A percentile compares a stretch with the other conserved stretches of the same genome.
Conservation (phyloP, 2,888 invertebrate species). For the Polyommatus icarus region DNA sequence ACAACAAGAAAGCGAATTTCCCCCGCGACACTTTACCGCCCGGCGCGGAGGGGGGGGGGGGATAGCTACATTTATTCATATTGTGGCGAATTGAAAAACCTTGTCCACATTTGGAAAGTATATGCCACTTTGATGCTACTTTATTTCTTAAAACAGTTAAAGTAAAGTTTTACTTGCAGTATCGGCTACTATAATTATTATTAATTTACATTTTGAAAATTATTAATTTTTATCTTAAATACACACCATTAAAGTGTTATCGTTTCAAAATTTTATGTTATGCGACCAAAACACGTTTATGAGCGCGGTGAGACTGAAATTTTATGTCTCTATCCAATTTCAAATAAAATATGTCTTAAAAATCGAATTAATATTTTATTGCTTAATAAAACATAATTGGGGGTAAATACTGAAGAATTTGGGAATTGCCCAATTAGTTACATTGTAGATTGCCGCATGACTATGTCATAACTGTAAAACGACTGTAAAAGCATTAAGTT, state of each 20-base stretch:
- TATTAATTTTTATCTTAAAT: too few relatives aligned
- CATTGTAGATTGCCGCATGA: neutral
- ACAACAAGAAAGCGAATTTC: constrained; percentile 70
- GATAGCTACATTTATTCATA: neutral
- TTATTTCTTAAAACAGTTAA: neutral
- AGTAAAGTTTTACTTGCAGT: neutral
- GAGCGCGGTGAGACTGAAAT: too few relatives aligned
- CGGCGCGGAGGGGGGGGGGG: constrained; percentile 46
- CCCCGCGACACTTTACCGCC: constrained; percentile 67
- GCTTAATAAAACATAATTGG: neutral
- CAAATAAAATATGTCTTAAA: neutral
- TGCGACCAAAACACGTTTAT: too few relatives aligned
- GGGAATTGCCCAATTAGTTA: constrained; percentile 14
- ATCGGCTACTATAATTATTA: too few relatives aligned
- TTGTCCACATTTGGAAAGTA: neutral
- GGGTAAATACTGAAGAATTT: neutral
- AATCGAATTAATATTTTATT: neutral
- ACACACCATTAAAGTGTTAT: too few relatives aligned
- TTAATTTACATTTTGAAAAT: too few relatives aligned
- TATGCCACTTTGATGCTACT: neutral
- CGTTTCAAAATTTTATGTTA: too few relatives aligned
- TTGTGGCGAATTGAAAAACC: neutral
- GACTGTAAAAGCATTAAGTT: constrained; percentile 11
- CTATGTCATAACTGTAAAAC: constrained; percentile 3
- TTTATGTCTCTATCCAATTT: too few relatives aligned